Evolutionary conservation across 1,140 invertebrate species (phyloP).

Genomic region (Drosophila tropicalis): DNA sequence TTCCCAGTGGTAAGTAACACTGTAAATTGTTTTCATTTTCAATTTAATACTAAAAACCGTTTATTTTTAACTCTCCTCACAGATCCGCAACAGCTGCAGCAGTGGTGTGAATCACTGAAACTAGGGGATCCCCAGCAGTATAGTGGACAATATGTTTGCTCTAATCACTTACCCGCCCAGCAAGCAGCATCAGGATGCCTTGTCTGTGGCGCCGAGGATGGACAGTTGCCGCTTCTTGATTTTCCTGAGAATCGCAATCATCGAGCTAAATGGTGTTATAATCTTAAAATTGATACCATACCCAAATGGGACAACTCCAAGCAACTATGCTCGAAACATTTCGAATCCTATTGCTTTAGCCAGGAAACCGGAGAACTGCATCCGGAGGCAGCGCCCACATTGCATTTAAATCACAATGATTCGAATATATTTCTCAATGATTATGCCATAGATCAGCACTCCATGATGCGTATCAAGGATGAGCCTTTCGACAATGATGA

Average conservation of each 20-base stretch:
- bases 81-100: constrained; percentile 49
- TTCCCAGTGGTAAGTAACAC: constrained; percentile 54
- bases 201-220: constrained; percentile 50
- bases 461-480: constrained; percentile 52
- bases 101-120: constrained; percentile 58
- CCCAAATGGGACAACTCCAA: constrained; percentile 67
- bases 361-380: constrained; percentile 40
- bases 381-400: constrained; percentile 61
- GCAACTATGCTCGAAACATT: constrained; percentile 65
- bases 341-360: constrained; percentile 58
- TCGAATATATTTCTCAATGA: constrained; percentile 69
- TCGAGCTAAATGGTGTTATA: constrained; percentile 70
- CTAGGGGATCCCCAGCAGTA: constrained; percentile 46
- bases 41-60: neutral
- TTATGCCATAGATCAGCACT: constrained; percentile 35
- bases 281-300: constrained; percentile 67
- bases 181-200: constrained; percentile 34
- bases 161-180: constrained; percentile 46
- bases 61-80: neutral
- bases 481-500: constrained; percentile 62
- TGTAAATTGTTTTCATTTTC: too few relatives aligned
- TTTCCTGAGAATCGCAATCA: constrained; percentile 66
- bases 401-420: constrained; percentile 60
- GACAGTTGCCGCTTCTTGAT: constrained; percentile 53
- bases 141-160: constrained; percentile 55